These are phyloP conservation scores for Parapristionchus giblindavisi DNA, from an alignment of 2,888 invertebrate species.

Conservation along the genomic window DNA sequence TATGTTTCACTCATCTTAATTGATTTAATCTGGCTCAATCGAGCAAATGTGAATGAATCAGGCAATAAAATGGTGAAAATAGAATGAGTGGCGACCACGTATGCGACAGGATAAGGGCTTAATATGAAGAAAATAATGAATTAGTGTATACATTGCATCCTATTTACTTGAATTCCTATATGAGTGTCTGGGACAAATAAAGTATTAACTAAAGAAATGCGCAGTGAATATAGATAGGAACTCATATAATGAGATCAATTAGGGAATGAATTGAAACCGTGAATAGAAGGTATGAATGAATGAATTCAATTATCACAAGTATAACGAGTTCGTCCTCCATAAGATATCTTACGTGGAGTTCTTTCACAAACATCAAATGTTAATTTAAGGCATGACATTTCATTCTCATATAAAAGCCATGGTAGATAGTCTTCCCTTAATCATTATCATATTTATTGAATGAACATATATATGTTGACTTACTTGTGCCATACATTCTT, in stretches of 20 bases:
- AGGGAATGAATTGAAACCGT: constrained; percentile 1
- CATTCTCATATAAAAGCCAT: constrained; percentile 69
- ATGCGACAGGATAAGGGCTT: not conserved
- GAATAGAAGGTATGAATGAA: no score
- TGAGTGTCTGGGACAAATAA: not conserved
- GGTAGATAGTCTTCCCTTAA: constrained; percentile 69
- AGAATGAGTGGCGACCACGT: no score
- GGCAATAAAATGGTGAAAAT: no score
- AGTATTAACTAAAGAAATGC: not conserved
- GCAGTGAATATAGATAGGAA: constrained; percentile 7
- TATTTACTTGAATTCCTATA: not conserved
- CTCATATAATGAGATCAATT: constrained; percentile 21
- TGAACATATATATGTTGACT: constrained; percentile 27
- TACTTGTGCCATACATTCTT: constrained; percentile 69
- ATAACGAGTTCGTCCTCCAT: constrained; percentile 58
- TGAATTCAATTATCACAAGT: constrained; percentile 55
- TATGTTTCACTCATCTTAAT: no score
- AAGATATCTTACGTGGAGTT: constrained; percentile 59
- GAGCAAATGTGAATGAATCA: no score
- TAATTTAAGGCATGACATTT: constrained; percentile 68
- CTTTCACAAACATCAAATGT: constrained; percentile 69
- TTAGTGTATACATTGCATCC: no score
- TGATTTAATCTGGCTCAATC: no score
- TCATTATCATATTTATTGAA: not conserved
- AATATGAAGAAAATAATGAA: not conserved